Evolutionary conservation across 1,140 invertebrate species (phyloP), one percentile per base, ranked within the genome.

Genomic region (Coelopa frigida): DNA sequence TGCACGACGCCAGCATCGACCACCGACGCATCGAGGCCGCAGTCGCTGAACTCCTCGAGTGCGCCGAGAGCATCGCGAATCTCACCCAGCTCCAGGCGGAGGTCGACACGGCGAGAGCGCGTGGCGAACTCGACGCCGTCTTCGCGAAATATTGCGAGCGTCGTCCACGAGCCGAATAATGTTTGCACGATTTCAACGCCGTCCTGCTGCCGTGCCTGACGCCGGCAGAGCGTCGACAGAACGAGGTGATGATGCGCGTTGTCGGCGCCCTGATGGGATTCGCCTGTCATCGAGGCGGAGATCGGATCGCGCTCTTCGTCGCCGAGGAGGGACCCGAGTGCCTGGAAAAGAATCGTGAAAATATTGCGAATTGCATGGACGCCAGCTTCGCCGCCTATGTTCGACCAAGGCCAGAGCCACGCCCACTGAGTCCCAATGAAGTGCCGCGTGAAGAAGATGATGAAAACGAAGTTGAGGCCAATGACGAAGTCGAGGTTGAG

Each of bases 301-400:
- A 89, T 62, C 78, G 84, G 51, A 83, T 89, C 56, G 85, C 85
- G 3, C 72, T 88, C 47, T 89, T 89, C 55, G 83, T 87, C 36
- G 79, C 85, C 29, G 83, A 86, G 54, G 76, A 80, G 39, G 85
- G 85, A 3, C 79, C 82, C 5, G 82, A 87, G 55, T 88, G 86
- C 56, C 70, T 87, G 31, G 51, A 75, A 43, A 68, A 73, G 2
- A 79, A 83, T 55, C 71, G 75, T 49, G 72, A 78, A 22, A 73
- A 65, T 2, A 75, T 88, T 4, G 71, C 75, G 56, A 54, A 74
- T 0, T 89, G 85, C 56, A 46, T 78, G 0, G 85, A 87, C 54
- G 52, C 56, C 1, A 84, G 83, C 0, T 70, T 81, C 54, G 52
- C 55, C 32, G 62, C 69, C 22, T 71, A 73, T 24, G 38, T 78